phyloP scores from a whole-genome alignment of 2,888 invertebrate genomes.

The Ethmia dodecea region DNA sequence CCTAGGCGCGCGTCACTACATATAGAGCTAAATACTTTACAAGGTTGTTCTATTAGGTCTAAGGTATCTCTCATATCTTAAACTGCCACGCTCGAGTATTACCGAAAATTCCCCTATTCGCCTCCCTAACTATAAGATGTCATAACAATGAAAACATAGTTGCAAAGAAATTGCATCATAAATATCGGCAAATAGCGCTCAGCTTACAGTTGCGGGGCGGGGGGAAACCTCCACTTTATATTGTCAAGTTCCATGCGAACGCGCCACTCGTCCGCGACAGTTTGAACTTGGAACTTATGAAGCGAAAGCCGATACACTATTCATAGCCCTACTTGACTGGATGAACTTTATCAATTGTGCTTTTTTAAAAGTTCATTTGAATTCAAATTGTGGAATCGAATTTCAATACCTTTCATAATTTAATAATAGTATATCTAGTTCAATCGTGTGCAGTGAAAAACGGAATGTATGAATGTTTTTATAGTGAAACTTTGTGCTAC shows the following conservation, averaged over 20 bases:
- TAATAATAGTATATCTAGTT: no score
- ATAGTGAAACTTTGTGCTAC: constrained; percentile 20
- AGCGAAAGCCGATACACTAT: not conserved
- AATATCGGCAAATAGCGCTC: constrained; percentile 15
- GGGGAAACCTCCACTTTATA: constrained; percentile 50
- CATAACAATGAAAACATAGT: not conserved
- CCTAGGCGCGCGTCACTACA: no score
- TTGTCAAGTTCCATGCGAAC: constrained; percentile 34
- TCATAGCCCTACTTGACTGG: not conserved
- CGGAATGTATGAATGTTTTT: constrained; percentile 18
- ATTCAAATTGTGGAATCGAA: no score
- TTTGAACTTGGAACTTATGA: constrained; percentile 31
- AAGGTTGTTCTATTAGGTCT: no score
- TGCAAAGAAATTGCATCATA: constrained; percentile 28
- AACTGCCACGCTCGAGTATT: no score
- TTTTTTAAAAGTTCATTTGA: not conserved
- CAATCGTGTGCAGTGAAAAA: not conserved
- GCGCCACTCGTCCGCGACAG: constrained; percentile 44
- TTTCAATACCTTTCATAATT: no score
- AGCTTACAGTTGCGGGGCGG: constrained; percentile 35
- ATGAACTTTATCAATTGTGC: not conserved
- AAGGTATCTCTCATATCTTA: no score
- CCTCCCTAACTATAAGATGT: no score
- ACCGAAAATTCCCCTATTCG: no score
- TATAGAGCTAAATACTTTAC: no score